Percentiles rank a stretch among this genome's conserved stretches.
Conservation (phyloP, 2,797 vertebrate species). For the Chelidonichthys spinosus region DNA sequence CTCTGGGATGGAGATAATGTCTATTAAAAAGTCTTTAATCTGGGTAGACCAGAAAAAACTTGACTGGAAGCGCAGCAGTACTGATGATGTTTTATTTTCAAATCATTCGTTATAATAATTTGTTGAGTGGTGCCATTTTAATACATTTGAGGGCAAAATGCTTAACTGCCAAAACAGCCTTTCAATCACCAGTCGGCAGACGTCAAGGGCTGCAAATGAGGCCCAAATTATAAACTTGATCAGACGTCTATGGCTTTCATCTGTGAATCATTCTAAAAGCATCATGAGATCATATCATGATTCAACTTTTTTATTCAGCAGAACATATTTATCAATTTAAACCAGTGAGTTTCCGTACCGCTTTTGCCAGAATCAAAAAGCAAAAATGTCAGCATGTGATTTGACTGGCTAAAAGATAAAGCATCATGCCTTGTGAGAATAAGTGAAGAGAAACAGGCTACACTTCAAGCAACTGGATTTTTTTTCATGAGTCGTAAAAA, state of each 20-base stretch:
- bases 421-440: not conserved
- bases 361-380: slow-evolving; percentile 39
- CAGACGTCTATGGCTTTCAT: slow-evolving; percentile 52
- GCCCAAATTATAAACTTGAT: slow-evolving; percentile 60
- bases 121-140: slow-evolving; percentile 45
- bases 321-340: slow-evolving; percentile 33
- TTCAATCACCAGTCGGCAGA: slow-evolving; percentile 48
- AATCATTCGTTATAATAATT: slow-evolving; percentile 19
- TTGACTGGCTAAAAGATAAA: slow-evolving; percentile 24
- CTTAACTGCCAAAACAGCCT: slow-evolving; percentile 29
- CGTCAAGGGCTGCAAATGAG: slow-evolving; percentile 26
- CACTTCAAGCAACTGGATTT: slow-evolving; percentile 13
- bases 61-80: not conserved
- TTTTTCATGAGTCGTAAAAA: slow-evolving; percentile 15
- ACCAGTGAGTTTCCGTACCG: slow-evolving; percentile 32
- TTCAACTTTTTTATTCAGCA: slow-evolving; percentile 32
- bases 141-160: slow-evolving; percentile 45
- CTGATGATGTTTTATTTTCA: not conserved
- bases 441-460: slow-evolving; percentile 18
- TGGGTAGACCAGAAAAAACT: not conserved
- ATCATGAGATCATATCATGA: slow-evolving; percentile 41
- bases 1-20: not conserved
- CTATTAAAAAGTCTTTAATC: slow-evolving; percentile 7
- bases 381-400: slow-evolving; percentile 32
- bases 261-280: slow-evolving; percentile 50